Percentiles rank a stretch among this genome's conserved stretches.
Evolutionary conservation across 2,797 vertebrate species (phyloP).

Genomic region (Dipus sagitta): DNA sequence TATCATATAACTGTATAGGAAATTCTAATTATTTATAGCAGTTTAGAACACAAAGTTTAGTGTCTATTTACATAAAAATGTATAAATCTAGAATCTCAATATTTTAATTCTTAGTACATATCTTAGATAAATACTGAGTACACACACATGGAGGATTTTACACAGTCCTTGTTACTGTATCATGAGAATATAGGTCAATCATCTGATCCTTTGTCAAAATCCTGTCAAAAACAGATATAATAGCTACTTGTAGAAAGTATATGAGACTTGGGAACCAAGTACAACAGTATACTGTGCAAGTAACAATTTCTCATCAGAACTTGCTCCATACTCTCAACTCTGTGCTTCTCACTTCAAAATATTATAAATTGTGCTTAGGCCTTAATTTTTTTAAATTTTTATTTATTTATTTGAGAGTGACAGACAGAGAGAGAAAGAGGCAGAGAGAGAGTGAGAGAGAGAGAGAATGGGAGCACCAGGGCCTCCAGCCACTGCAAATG

Average conservation of each 20-base stretch:
- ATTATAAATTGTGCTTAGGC: background rate
- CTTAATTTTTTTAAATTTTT: no score
- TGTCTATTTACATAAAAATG: conserved; percentile 1
- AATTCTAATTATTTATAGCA: background rate
- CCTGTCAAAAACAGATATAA: background rate
- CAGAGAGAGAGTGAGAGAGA: no score
- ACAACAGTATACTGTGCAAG: background rate
- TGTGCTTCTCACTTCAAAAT: background rate
- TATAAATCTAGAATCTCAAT: background rate
- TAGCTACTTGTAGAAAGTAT: background rate
- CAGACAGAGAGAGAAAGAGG: no score
- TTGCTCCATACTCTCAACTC: background rate
- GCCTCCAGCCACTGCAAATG: no score
- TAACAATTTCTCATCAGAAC: conserved; percentile 30
- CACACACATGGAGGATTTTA: background rate
- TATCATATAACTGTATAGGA: background rate
- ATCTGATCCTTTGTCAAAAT: background rate
- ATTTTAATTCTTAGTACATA: background rate
- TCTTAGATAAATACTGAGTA: background rate
- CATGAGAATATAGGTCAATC: background rate
- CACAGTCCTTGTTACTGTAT: background rate
- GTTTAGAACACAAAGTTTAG: background rate
- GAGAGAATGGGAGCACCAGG: no score
- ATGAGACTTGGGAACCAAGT: background rate
- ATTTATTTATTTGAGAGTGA: no score